Conservation (phyloP, 2,797 vertebrate genomes). For the Ataeniobius toweri region DNA sequence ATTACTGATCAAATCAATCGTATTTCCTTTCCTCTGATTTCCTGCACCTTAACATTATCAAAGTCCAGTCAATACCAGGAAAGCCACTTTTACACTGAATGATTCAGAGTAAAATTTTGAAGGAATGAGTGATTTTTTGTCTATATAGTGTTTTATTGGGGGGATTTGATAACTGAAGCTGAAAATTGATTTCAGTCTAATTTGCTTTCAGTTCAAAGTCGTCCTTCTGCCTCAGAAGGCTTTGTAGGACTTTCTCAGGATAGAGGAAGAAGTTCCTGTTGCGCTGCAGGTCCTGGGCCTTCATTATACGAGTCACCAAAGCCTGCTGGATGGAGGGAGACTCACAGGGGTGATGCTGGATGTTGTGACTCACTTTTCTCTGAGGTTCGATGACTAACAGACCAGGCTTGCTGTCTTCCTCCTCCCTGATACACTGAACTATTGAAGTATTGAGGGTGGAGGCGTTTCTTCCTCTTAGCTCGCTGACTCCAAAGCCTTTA, state of each 20-base stretch:
- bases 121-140: not conserved
- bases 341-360: slow-evolving; percentile 68
- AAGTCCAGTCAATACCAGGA: not conserved
- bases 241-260: slow-evolving; percentile 24
- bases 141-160: too few relatives aligned
- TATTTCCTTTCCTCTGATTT: too few relatives aligned
- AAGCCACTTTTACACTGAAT: not conserved
- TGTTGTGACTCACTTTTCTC: slow-evolving; percentile 63
- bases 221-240: slow-evolving; percentile 54
- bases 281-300: slow-evolving; percentile 58
- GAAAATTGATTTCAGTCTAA: not conserved
- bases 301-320: slow-evolving; percentile 57
- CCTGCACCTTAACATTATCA: not conserved
- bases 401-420: slow-evolving; percentile 22
- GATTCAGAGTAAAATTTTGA: not conserved
- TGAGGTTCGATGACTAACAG: slow-evolving; percentile 61
- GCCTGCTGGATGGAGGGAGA: slow-evolving; percentile 67
- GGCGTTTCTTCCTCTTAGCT: not conserved
- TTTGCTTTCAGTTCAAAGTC: slow-evolving; percentile 52
- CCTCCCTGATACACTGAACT: not conserved
- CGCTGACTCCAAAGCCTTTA: slow-evolving; percentile 10
- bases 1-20: not conserved
- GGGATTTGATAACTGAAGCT: not conserved
- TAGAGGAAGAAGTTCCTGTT: slow-evolving; percentile 61
- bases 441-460: not conserved